Evolutionary conservation across 2,113 vertebrate species (phyloP).

Genomic region (Neofelis nebulosa): DNA sequence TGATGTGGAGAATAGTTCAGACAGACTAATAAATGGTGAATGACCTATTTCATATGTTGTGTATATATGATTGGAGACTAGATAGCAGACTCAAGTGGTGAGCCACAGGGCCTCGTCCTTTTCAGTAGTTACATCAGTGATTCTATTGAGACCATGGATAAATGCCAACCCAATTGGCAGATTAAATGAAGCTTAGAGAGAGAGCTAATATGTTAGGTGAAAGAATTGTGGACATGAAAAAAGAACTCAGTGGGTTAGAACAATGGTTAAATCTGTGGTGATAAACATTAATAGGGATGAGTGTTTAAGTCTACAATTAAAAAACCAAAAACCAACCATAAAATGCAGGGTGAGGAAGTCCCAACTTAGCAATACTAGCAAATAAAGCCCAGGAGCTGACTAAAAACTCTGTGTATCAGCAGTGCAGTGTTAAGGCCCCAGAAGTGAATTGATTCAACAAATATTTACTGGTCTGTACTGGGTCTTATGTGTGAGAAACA

Average conservation of each 20-base stretch:
- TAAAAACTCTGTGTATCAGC: background rate
- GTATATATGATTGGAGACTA: background rate
- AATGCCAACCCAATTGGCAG: slow-evolving; percentile 26
- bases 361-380: background rate
- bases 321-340: slow-evolving; percentile 38
- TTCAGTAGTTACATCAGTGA: slow-evolving; percentile 14
- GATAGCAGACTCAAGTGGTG: background rate
- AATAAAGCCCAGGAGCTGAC: background rate
- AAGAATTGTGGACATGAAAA: background rate
- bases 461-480: background rate
- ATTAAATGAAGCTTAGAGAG: slow-evolving; percentile 40
- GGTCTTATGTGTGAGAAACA: background rate
- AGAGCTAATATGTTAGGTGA: slow-evolving; percentile 3
- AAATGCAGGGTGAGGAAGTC: background rate
- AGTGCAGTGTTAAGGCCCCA: background rate
- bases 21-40: slow-evolving; percentile 15
- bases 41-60: slow-evolving; percentile 7
- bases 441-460: background rate
- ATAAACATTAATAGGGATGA: slow-evolving; percentile 20
- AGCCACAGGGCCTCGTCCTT: background rate
- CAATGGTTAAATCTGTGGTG: slow-evolving; percentile 35
- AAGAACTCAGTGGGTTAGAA: background rate
- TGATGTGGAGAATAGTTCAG: background rate
- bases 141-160: slow-evolving; percentile 31
- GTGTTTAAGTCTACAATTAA: slow-evolving; percentile 2